These are phyloP conservation scores for Phthorimaea operculella DNA, from an alignment of 1,140 invertebrate genomes.

Conservation along the genomic window DNA sequence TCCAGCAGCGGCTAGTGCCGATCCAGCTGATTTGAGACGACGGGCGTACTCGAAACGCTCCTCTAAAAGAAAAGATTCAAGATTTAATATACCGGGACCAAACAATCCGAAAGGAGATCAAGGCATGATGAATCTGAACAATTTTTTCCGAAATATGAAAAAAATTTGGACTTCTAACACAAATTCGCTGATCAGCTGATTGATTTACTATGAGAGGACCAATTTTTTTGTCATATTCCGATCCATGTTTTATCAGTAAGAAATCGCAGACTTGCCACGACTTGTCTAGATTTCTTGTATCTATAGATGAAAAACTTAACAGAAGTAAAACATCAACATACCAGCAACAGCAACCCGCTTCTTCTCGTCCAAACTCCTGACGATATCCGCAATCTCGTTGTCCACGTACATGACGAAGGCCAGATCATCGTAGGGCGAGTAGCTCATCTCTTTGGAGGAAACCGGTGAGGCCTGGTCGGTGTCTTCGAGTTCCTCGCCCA, in stretches of 20 bases:
- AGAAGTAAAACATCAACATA: slow-evolving; percentile 38
- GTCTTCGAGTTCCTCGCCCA: slow-evolving; percentile 75
- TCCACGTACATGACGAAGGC: slow-evolving; percentile 98
- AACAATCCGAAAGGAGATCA: too few species aligned
- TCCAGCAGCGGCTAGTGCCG: slow-evolving; percentile 83
- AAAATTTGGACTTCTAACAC: too few species aligned
- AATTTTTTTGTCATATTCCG: too few species aligned
- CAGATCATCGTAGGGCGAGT: slow-evolving; percentile 92
- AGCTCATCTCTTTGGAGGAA: slow-evolving; percentile 64
- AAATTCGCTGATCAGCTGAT: too few species aligned
- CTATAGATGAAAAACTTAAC: too few species aligned
- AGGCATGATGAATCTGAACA: too few species aligned
- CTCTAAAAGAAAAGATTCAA: slow-evolving; percentile 71
- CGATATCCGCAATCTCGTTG: slow-evolving; percentile 88
- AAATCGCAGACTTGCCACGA: too few species aligned
- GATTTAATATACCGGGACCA: too few species aligned
- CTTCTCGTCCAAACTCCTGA: slow-evolving; percentile 87
- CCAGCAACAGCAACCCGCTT: slow-evolving; percentile 86
- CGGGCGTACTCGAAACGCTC: slow-evolving; percentile 93
- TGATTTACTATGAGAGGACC: too few species aligned
- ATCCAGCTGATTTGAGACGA: slow-evolving; percentile 87
- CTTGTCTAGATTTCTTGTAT: too few species aligned
- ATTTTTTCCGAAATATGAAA: too few species aligned
- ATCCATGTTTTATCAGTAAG: too few species aligned
- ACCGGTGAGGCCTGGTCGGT: slow-evolving; percentile 28